Base-by-base conservation (phyloP, 1,140 invertebrate species). In the Drosophila oshimai region DNA sequence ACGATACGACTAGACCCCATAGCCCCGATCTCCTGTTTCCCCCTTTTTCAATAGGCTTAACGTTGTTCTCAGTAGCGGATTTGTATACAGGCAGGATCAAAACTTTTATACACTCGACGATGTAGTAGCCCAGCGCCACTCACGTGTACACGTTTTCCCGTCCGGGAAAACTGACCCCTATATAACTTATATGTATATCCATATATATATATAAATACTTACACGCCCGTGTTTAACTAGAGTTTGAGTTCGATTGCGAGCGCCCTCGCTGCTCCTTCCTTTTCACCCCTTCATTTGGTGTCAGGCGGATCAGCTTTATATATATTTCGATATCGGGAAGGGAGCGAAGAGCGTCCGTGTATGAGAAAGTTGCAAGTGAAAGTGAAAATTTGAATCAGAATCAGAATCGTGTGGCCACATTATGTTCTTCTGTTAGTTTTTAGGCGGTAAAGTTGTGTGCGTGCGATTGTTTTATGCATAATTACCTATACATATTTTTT, bases 381-480 rank as follows among this genome's bases (percentile, higher is more conserved):
- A 47, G 17, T 31, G 28, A 47, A 26, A 33, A 22, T 34, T 10
- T 18, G 49, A 39, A 50, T 49, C 46, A 47, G 29, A 33, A 22
- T 34, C 12, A 26, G 49, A 39, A 50, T 49, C 46, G 46, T 34
- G 46, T 49, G 29, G 49, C 34, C 49, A 51, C 49, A 55, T 33
- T 57, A 36, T 29, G 45, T 50, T 41, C 18, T 62, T 55, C 28
- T 50, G 15, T 18, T 33, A 6, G 12, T 41, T 42, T 26, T 44
- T 44, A 67, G 46, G 46, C 47, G 29, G 20, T 42, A 36, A 45
- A 42, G 13, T 42, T 67, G 36, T 41, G 58, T 61, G 58, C 41
- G 58, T 62, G 58, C 58, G 58, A 58, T 42, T 62, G 58, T 58
- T 62, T 60, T 28, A 62, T 44, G 53, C 13, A 34, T 58, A 58